Evolutionary conservation across 2,888 invertebrate genomes (phyloP).

Genomic region (Tiliacea aurago): DNA sequence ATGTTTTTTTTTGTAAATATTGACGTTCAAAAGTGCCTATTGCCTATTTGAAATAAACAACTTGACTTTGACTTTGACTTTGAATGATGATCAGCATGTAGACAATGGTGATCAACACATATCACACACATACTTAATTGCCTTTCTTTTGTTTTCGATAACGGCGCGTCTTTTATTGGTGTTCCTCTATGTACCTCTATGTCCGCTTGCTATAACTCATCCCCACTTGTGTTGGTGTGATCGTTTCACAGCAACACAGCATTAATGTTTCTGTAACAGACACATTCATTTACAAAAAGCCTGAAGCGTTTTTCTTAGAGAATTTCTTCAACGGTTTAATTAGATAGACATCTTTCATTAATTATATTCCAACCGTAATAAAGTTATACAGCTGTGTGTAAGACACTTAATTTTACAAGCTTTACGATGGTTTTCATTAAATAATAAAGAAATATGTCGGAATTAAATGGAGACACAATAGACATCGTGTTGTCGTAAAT

Average conservation of each 20-base stretch:
- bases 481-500: slow-evolving; percentile 14
- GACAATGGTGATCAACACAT: too few species aligned
- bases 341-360: slow-evolving; percentile 43
- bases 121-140: too few species aligned
- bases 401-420: slow-evolving; percentile 36
- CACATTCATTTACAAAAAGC: slow-evolving; percentile 15
- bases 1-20: too few species aligned
- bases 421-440: slow-evolving; percentile 27
- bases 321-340: slow-evolving; percentile 39
- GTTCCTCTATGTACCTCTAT: too few species aligned
- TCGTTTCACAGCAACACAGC: not conserved
- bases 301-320: slow-evolving; percentile 14
- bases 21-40: too few species aligned
- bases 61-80: too few species aligned
- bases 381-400: slow-evolving; percentile 41
- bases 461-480: slow-evolving; percentile 6
- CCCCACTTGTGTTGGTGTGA: not conserved
- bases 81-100: too few species aligned
- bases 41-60: too few species aligned
- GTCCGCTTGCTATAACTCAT: not conserved
- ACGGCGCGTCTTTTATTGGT: too few species aligned
- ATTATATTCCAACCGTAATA: slow-evolving; percentile 45
- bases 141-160: too few species aligned
- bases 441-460: slow-evolving; percentile 11
- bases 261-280: slow-evolving; percentile 8